These are phyloP conservation scores for Lepus townsendii DNA, from an alignment of 2,797 vertebrate genomes.

Conservation along the genomic window DNA sequence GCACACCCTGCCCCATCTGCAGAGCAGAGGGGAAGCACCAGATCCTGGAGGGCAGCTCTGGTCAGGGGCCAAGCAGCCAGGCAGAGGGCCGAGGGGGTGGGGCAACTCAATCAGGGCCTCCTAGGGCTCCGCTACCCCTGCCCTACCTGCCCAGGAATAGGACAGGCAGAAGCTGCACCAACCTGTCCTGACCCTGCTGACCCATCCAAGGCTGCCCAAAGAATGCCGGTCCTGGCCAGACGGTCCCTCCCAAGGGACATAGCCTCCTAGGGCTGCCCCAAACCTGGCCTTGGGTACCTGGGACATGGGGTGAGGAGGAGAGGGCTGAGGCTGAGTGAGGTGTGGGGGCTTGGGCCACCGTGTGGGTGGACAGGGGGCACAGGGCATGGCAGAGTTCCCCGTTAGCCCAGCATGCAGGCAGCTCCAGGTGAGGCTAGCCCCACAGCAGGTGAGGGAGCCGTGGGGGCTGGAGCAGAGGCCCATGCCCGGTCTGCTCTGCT, in stretches of 20 bases:
- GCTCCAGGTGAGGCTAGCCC: neutral
- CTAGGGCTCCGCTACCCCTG: neutral
- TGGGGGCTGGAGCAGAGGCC: neutral
- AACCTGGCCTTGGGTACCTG: neutral
- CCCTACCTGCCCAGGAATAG: neutral
- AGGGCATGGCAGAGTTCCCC: neutral
- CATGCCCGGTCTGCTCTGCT: neutral
- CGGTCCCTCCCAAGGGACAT: neutral
- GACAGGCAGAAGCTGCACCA: neutral
- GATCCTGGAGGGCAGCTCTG: neutral
- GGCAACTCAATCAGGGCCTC: neutral
- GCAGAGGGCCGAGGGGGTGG: neutral
- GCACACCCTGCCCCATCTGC: conserved; percentile 50
- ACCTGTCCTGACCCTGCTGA: neutral
- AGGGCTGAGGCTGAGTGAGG: neutral
- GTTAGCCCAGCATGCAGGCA: neutral
- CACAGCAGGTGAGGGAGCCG: conserved; percentile 9
- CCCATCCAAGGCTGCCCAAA: neutral
- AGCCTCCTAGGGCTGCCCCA: neutral
- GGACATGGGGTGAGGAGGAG: neutral
- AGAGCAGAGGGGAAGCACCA: conserved; percentile 41
- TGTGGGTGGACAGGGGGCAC: neutral
- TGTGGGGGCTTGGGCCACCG: neutral
- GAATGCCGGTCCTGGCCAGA: neutral
- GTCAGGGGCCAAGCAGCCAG: neutral